These are phyloP conservation scores for Andrena haemorrhoa DNA, from an alignment of 2,888 invertebrate species.

Conservation along the genomic window DNA sequence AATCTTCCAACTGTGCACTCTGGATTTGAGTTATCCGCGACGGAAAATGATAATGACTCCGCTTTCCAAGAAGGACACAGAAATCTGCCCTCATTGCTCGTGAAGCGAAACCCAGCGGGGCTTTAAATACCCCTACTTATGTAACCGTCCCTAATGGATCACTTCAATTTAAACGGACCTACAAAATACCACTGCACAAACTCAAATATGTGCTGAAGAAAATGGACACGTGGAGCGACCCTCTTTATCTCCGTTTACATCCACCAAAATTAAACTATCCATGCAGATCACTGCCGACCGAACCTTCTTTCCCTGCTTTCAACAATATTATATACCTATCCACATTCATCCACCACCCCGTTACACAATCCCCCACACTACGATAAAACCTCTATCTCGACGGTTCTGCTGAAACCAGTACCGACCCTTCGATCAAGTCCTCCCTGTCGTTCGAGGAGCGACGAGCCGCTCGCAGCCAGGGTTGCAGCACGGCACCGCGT, in stretches of 20 bases:
- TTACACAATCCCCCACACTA: no score
- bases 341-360: no score
- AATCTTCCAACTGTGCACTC: conserved; percentile 22
- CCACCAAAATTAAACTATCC: neutral
- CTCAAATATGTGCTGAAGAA: no score
- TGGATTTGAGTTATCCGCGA: neutral
- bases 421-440: neutral
- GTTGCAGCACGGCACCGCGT: conserved; percentile 51
- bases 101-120: neutral
- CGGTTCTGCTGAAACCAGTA: neutral
- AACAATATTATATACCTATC: no score
- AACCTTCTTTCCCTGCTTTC: no score
- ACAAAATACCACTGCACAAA: no score
- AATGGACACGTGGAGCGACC: neutral
- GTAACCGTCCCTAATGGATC: neutral
- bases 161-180: neutral
- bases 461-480: conserved; percentile 18
- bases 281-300: no score
- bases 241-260: neutral
- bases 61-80: conserved; percentile 1
- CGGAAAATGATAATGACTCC: conserved; percentile 6
- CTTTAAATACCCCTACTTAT: neutral
- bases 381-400: neutral
- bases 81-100: neutral
- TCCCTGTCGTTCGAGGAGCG: neutral